Conservation (phyloP, 2,888 invertebrate species). For the Xestia xanthographa region DNA sequence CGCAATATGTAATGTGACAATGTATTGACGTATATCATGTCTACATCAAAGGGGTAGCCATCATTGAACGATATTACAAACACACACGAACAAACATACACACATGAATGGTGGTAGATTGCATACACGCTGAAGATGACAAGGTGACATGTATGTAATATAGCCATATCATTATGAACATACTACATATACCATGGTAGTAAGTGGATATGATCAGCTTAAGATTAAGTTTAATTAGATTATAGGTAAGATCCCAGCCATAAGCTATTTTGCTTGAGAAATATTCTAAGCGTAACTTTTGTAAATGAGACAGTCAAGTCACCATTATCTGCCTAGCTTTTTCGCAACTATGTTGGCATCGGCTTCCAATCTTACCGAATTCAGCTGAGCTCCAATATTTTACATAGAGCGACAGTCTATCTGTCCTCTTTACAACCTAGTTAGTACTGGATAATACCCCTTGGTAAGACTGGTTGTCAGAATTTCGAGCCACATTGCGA, state of each 20-base stretch:
- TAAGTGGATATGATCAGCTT: neutral
- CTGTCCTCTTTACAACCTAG: no score
- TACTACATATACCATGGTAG: neutral
- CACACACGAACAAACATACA: conserved; percentile 1
- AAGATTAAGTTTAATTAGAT: no score
- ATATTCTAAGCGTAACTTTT: no score
- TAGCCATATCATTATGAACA: neutral
- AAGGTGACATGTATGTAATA: neutral
- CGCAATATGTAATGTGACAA: neutral
- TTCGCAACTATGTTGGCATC: neutral
- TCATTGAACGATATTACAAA: conserved; percentile 19
- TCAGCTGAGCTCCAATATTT: no score
- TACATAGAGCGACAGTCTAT: no score
- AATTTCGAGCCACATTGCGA: neutral
- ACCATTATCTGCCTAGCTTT: neutral
- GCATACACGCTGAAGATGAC: neutral
- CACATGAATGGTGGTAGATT: neutral
- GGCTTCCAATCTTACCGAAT: neutral
- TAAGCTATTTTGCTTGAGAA: no score
- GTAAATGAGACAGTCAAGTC: neutral
- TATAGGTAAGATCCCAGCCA: no score
- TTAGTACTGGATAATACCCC: neutral
- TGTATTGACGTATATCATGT: conserved; percentile 17
- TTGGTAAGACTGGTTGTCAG: neutral
- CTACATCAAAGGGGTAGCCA: conserved; percentile 19